These are phyloP conservation scores for Drosophila kepulauana DNA, from an alignment of 1,140 invertebrate genomes.

Conservation along the genomic window DNA sequence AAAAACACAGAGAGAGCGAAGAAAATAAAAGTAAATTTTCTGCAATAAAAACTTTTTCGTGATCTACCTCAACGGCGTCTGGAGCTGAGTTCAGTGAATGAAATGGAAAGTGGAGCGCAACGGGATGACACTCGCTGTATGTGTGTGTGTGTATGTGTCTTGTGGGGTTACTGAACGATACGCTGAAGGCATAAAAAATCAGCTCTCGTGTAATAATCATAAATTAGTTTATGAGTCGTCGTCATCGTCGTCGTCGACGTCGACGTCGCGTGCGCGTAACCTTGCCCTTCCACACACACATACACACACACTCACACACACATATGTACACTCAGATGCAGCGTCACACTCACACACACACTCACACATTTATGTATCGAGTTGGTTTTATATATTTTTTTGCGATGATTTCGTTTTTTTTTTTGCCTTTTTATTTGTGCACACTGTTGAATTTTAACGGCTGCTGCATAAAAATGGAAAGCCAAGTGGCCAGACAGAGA, in stretches of 20 bases:
- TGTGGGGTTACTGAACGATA: conserved; percentile 53
- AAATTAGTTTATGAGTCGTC: conserved; percentile 83
- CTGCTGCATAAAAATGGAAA: conserved; percentile 71
- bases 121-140: conserved; percentile 36
- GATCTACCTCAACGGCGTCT: conserved; percentile 73
- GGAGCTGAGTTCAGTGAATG: conserved; percentile 38
- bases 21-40: conserved; percentile 57
- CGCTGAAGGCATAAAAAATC: conserved; percentile 74
- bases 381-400: conserved; percentile 26
- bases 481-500: conserved; percentile 14
- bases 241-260: conserved; percentile 57
- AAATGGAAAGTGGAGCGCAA: conserved; percentile 67
- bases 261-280: conserved; percentile 75
- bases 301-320: conserved; percentile 23
- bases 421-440: conserved; percentile 49
- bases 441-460: conserved; percentile 80
- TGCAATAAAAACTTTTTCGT: conserved; percentile 81
- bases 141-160: conserved; percentile 28
- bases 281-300: conserved; percentile 69
- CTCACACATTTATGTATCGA: conserved; percentile 19
- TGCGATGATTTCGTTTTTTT: conserved; percentile 19
- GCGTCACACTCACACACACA: conserved; percentile 3
- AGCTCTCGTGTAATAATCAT: conserved; percentile 83
- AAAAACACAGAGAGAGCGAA: neutral
- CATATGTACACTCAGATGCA: neutral